Conservation (phyloP, 2,113 vertebrate species). For the human region DNA sequence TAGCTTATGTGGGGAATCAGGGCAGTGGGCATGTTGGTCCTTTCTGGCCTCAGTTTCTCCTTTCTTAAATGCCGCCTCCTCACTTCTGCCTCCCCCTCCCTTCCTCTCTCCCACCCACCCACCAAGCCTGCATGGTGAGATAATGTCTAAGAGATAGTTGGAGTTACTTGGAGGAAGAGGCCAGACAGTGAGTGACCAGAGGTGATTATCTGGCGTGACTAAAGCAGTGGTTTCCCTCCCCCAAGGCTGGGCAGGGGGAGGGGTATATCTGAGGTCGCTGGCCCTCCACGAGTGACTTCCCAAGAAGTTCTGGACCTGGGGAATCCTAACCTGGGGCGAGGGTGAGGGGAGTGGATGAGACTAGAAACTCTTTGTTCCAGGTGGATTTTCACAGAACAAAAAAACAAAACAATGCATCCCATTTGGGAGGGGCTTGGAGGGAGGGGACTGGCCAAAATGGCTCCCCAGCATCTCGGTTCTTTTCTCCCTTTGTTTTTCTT, state of each 20-base stretch:
- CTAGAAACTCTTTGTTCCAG: background rate
- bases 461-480: background rate
- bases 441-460: background rate
- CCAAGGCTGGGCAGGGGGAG: constrained; percentile 46
- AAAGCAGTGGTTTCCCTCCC: constrained; percentile 73
- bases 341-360: background rate
- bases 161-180: constrained; percentile 73
- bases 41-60: constrained; percentile 72
- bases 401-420: background rate
- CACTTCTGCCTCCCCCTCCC: background rate
- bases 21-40: background rate
- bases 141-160: constrained; percentile 79
- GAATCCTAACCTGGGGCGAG: background rate
- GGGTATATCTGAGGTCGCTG: constrained; percentile 50
- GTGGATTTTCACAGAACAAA: background rate
- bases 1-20: background rate
- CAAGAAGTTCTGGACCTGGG: constrained; percentile 3
- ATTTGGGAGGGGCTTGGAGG: background rate
- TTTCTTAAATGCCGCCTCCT: background rate
- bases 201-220: constrained; percentile 81
- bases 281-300: constrained; percentile 31
- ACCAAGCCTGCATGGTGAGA: constrained; percentile 68
- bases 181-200: constrained; percentile 81
- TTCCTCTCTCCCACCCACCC: background rate
- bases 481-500: background rate